A percentile compares a stretch with the other conserved stretches of the same genome.
phyloP scores from a whole-genome alignment of 2,113 vertebrate species.

The Pseudorhombus dupliciocellatus region DNA sequence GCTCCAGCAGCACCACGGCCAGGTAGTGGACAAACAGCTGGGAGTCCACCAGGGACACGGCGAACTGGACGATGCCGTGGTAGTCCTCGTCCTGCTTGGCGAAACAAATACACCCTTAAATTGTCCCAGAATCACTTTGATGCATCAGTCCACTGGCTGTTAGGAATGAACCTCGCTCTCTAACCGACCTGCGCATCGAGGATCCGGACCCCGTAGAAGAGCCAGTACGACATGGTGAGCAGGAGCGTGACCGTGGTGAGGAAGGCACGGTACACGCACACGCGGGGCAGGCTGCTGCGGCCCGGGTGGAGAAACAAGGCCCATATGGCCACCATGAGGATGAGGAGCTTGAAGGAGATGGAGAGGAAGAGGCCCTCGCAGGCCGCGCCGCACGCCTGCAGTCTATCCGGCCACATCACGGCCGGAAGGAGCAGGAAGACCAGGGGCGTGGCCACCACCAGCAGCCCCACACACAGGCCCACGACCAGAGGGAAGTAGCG shows the following conservation, averaged over 20 bases:
- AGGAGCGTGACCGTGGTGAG: constrained; percentile 91
- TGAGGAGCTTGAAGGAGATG: constrained; percentile 94
- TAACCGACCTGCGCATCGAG: constrained; percentile 85
- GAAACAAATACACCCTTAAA: not conserved
- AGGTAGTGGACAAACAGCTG: constrained; percentile 96
- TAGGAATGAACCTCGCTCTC: not conserved
- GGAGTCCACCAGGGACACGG: constrained; percentile 93
- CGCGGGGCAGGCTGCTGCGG: constrained; percentile 85
- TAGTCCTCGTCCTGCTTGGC: constrained; percentile 87
- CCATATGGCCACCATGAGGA: constrained; percentile 93
- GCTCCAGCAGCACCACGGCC: constrained; percentile 93
- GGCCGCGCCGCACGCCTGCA: constrained; percentile 90
- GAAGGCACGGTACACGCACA: constrained; percentile 91
- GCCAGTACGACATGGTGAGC: constrained; percentile 95
- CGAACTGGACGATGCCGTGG: constrained; percentile 94
- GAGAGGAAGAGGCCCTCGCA: constrained; percentile 97
- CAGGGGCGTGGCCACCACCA: constrained; percentile 91
- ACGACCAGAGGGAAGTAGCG: constrained; percentile 88
- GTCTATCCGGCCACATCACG: constrained; percentile 88
- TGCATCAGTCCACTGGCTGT: not conserved
- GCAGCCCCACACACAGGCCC: constrained; percentile 83
- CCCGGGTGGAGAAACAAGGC: constrained; percentile 90
- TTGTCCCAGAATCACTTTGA: not conserved
- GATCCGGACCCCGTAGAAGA: constrained; percentile 95
- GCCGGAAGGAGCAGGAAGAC: constrained; percentile 92